Evolutionary conservation across 2,113 vertebrate genomes (phyloP), one percentile per base, ranked within the genome.

Genomic region (Athene cunicularia): DNA sequence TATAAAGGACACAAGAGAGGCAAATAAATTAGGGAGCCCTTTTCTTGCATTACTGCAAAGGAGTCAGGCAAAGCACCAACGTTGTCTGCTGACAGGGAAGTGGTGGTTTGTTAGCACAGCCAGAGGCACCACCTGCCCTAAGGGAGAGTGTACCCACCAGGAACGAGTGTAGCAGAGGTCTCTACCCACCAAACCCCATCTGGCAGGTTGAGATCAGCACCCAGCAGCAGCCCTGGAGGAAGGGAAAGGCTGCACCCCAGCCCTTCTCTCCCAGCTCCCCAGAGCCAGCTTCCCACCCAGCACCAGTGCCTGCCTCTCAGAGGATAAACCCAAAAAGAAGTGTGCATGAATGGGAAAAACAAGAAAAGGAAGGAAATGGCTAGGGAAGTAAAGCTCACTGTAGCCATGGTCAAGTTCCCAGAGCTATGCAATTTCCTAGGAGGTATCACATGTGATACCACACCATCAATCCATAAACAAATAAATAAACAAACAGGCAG

Each of bases 131-230:
- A 0, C 1, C 0, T 1, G 8, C 71, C 87, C 85, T 27, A 23
- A 23, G 84, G 90, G 20, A 85, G 39, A 70, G n/a, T 0, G 0
- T 47, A 35, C 53, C 83, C 6, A 2, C 80, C 68, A 80, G 72
- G 53, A 95, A 70, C 7, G 70, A 88, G 91, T 53, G 86, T 39
- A 74, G 90, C 86, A 74, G 37, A 58, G 70, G 68, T 80, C 80
- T 91, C 68, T 92, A 56, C 76, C 47, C 0, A 0, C 47, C 76
- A 72, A 88, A 88, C 72, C 75, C 82, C 66, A 70, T 45, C 66
- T 13, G 2, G 59, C 30, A 86, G 85, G 68, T 26, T 95, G 68
- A 71, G 60, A 82, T 50, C 1, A 3, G 83, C 64, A 88, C 49
- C 82, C 60, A 4, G 5, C 21, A 67, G 76, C 75, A 95, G 67